Base-by-base conservation (phyloP, 1,140 invertebrate genomes). In the Orius insidiosus region DNA sequence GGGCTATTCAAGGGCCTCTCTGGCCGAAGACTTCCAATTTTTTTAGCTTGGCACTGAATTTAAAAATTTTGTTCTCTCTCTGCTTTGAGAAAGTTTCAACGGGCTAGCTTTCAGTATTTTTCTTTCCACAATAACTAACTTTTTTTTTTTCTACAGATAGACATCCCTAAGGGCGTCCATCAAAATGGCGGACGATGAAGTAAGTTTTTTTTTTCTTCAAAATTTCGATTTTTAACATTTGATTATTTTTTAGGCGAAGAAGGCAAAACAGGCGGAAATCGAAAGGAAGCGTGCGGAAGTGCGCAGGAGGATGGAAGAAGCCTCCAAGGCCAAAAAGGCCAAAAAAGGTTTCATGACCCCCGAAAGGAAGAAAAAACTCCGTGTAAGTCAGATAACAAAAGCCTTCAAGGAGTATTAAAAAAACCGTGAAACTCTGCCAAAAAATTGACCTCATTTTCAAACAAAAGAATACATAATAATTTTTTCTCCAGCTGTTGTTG, bases 331-430 rank as follows among this genome's bases (percentile, higher is more conserved):
- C 63, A 92, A 92, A 68, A 89, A 89, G 71, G 85, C 84, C 62
- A 93, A 93, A 77, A 92, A 92, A 69, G 88, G 88, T 80, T 94
- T 94, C 80, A 93, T 94, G 89, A 94, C 88, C 61, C 89, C 89
- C 54, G 87, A 93, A 69, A 87, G 89, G 66, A 94, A 94, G 81
- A 93, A 93, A 85, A 94, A 94, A 67, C 84, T 94, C 62, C 82
- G 89, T 75, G 86, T 89, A 64, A 72, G 79, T 76, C 47, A 31
- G 6, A 46, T 5, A 40, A 15, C 13, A 37, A 46, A 14, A 46
- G 13, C 5, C 5, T 14, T 14, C 6, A 37, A 37, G 11, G n/a
- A 15, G n/a, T 34, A 34, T 37, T 13, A 15, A 37, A 11, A 13
- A 37, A 15, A 37, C 35, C 14, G 5, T 13, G n/a, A 15, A 11